phyloP scores from a whole-genome alignment of 2,113 vertebrate genomes.

The Campylomormyrus tamandua region DNA sequence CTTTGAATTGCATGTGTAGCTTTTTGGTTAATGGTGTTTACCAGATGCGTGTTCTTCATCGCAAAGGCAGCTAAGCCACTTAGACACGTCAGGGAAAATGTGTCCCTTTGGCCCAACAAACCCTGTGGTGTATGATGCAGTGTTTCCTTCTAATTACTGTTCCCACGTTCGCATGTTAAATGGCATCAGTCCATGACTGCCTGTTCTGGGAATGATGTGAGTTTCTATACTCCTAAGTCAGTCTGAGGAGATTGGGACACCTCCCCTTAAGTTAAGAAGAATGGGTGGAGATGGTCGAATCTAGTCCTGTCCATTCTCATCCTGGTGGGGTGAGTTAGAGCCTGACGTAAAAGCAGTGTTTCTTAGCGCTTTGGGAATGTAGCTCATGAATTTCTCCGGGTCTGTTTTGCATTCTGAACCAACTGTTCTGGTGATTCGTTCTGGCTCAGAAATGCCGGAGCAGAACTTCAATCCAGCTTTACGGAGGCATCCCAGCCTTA shows the following conservation, averaged over 20 bases:
- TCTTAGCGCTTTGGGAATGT: background rate
- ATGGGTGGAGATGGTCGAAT: background rate
- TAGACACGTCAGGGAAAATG: background rate
- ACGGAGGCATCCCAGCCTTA: background rate
- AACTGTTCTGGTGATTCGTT: background rate
- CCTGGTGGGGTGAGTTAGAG: background rate
- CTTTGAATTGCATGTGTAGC: background rate
- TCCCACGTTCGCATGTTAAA: background rate
- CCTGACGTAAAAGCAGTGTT: background rate
- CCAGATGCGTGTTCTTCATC: background rate
- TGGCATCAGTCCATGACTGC: background rate
- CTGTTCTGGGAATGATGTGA: background rate
- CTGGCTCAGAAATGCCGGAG: background rate
- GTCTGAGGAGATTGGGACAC: background rate
- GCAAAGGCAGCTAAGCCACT: background rate
- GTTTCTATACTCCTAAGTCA: background rate
- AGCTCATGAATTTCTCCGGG: background rate
- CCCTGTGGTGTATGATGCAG: background rate
- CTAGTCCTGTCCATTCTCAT: background rate
- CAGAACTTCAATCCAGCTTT: background rate
- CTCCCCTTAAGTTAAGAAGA: background rate
- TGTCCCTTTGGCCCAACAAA: background rate
- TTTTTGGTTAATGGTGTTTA: background rate
- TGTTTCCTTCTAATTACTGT: background rate
- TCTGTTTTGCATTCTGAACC: background rate